Conservation (phyloP, 2,888 invertebrate species). For the Yponomeuta evonymella region DNA sequence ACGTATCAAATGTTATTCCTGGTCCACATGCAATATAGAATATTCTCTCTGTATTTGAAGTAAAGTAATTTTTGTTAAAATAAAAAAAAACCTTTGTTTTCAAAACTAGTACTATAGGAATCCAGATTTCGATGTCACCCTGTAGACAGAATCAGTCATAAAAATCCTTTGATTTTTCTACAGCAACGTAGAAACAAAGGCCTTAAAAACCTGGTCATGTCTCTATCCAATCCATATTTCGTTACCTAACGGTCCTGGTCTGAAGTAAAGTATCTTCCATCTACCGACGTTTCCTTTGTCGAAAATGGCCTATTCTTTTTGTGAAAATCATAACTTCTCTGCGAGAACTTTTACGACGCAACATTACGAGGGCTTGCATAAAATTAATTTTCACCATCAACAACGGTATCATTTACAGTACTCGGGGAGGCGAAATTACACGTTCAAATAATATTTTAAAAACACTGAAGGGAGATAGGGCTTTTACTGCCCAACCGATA, state of each 20-base stretch:
- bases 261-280: not conserved
- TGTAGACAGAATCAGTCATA: too few relatives aligned
- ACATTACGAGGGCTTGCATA: not conserved
- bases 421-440: conserved; percentile 33
- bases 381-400: conserved; percentile 1
- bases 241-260: not conserved
- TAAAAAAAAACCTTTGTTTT: too few relatives aligned
- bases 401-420: conserved; percentile 21
- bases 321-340: not conserved
- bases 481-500: conserved; percentile 27
- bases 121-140: too few relatives aligned
- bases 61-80: too few relatives aligned
- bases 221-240: not conserved
- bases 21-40: too few relatives aligned
- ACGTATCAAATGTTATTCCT: too few relatives aligned
- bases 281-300: not conserved
- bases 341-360: not conserved
- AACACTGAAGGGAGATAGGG: conserved; percentile 31
- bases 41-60: too few relatives aligned
- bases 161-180: too few relatives aligned
- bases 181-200: not conserved
- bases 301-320: not conserved
- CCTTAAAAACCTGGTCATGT: not conserved
- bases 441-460: conserved; percentile 39
- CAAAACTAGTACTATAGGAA: too few relatives aligned